Base-by-base conservation (phyloP, 2,888 invertebrate species). In the Geotrupes spiniger region DNA sequence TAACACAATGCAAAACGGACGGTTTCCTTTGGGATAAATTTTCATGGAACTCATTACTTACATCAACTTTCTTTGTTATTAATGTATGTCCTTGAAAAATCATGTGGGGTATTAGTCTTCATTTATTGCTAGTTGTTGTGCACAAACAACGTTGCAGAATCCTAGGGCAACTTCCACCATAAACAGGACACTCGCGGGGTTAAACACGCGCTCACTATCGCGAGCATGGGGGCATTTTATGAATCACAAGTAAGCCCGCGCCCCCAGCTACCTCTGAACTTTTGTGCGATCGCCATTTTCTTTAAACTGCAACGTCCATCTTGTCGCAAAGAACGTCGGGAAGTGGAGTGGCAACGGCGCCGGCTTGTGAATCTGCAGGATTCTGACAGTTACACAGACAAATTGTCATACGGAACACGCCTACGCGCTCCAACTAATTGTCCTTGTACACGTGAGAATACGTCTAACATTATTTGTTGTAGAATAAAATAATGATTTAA, bases 61-160 rank as follows among this genome's bases (percentile, higher is more conserved):
- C 72, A 70, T 70, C 69, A 69, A 72, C 70, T 70, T 65, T 68
- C 66, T 68, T 69, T 69, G 66, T 67, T 68, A 65, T 63, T 62
- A 62, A 62, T 66, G 63, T 69, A 66, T 67, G 68, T 71, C 67
- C 69, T 66, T 69, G 70, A 68, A 69, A 68, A 69, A 68, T 64
- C 70, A 70, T 71, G 64, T 62, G 65, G 62, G 64, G 65, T 66
- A 65, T 68, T 67, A 69, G 69, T 70, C 70, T 71, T 70, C 70
- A 70, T 70, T 69, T 70, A 71, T 69, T 71, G 70, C 68, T 68
- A 65, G 66, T 65, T 66, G 64, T 64, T 59, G 57, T 61, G 56
- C 62, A 63, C 65, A 63, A 63, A 63, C 65, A 64, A 63, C 59
- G 57, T 58, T 60, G 58, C 57, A 56, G 59, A 61, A 61, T 58